Evolutionary conservation across 2,888 invertebrate species (phyloP), one percentile per base, ranked within the genome.

Genomic region (Ethmia dodecea): DNA sequence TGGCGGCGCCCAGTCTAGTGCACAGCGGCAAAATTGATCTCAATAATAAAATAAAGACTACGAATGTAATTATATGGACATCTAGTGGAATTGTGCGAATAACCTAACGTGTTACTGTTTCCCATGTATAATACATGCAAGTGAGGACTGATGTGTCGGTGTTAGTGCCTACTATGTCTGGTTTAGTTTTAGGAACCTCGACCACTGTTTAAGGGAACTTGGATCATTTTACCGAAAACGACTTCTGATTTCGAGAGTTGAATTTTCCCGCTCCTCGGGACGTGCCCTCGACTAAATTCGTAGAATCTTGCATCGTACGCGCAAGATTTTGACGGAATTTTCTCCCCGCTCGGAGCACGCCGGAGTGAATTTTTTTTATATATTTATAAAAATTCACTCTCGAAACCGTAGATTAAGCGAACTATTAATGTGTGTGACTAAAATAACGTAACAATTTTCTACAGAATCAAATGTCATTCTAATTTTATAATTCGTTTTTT

Each of bases 71-170:
- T 55, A 55, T n/a, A 26, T 35, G 73, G 75, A 79, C 78, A 60
- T 72, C 65, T 81, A 80, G 84, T 80, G 84, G 79, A 83, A 83
- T 81, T 80, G 83, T 84, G 81, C 72, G 74, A 64, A 64, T 74
- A 66, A 66, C 57, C 60, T 64, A 66, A 68, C 66, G 68, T 72
- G 68, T 75, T 68, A 70, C 71, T 70, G 73, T 80, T 78, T 79
- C 78, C 78, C 78, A 80, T 80, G 78, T 81, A 75, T 71, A 72
- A 72, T 77, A 72, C 67, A 64, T 70, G 53, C 51, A 52, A 50
- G 59, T 65, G 61, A 64, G 62, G 59, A 71, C 68, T 63, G 65
- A 61, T 61, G 68, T 68, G 70, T 76, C 65, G 77, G 69, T 75
- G 73, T 78, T 78, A 80, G 81, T 81, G 84, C 84, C 84, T 83